Evolutionary conservation across 1,140 invertebrate genomes (phyloP).

Genomic region (Conus betulinus): DNA sequence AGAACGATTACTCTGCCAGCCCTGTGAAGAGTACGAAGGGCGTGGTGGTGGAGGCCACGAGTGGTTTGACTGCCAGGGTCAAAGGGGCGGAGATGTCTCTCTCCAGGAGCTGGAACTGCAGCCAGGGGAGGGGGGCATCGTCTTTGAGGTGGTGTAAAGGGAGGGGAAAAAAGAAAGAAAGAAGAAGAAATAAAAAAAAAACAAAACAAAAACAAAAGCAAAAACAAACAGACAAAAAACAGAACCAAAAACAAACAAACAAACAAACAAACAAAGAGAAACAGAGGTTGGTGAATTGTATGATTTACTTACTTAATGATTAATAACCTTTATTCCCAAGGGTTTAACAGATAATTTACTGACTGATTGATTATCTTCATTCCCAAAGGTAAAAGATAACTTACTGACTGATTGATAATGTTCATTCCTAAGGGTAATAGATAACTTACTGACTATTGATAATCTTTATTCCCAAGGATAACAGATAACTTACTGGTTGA

Average conservation of each 20-base stretch:
- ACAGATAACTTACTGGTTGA: no score
- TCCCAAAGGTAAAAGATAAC: not conserved
- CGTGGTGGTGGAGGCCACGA: slow-evolving; percentile 34
- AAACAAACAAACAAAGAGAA: not conserved
- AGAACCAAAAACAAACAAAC: not conserved
- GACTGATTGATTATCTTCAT: not conserved
- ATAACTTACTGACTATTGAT: no score
- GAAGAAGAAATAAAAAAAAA: not conserved
- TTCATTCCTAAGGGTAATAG: no score
- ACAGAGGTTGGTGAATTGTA: not conserved
- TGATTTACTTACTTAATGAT: no score
- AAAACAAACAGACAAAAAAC: not conserved
- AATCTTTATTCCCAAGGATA: no score
- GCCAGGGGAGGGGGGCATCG: slow-evolving; percentile 42
- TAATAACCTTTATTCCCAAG: no score
- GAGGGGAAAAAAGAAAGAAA: not conserved
- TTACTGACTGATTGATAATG: no score
- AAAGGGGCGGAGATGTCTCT: slow-evolving; percentile 3
- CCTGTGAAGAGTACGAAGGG: slow-evolving; percentile 26
- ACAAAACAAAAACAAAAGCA: no score
- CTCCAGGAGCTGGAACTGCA: slow-evolving; percentile 29
- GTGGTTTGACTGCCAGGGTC: not conserved
- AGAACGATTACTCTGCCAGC: slow-evolving; percentile 39
- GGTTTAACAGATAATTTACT: no score
- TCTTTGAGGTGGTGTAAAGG: slow-evolving; percentile 31